phyloP scores from a whole-genome alignment of 1,140 invertebrate genomes.

The Brachionus koreanus region DNA sequence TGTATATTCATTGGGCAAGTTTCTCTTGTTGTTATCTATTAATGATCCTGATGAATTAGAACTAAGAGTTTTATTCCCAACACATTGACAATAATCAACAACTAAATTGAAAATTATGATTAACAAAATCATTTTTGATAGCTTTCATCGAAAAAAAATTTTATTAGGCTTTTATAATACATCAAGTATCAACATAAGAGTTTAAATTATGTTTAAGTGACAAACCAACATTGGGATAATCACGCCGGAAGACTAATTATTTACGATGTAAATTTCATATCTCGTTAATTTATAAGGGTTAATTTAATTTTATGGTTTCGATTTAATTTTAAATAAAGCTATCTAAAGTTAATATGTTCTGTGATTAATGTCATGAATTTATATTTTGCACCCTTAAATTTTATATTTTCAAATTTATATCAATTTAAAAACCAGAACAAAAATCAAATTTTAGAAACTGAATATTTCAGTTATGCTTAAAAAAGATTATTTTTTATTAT shows the following conservation, averaged over 20 bases:
- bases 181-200: neutral
- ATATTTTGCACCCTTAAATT: neutral
- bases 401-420: too few species aligned
- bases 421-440: too few species aligned
- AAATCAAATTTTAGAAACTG: too few species aligned
- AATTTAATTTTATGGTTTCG: neutral
- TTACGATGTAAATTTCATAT: neutral
- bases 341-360: neutral
- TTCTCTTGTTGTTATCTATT: neutral
- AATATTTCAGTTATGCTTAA: too few species aligned
- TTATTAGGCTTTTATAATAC: neutral
- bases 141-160: neutral
- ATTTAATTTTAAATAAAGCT: neutral
- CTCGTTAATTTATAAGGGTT: neutral
- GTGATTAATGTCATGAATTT: neutral
- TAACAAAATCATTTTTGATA: neutral
- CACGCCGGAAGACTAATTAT: neutral
- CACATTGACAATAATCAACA: neutral
- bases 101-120: neutral
- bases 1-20: neutral
- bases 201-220: neutral
- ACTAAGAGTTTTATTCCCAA: neutral
- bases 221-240: neutral
- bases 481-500: too few species aligned
- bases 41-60: neutral